Percentiles rank a stretch among this genome's conserved stretches.
phyloP scores from a whole-genome alignment of 2,888 invertebrate genomes.

The Drosophila borealis region DNA sequence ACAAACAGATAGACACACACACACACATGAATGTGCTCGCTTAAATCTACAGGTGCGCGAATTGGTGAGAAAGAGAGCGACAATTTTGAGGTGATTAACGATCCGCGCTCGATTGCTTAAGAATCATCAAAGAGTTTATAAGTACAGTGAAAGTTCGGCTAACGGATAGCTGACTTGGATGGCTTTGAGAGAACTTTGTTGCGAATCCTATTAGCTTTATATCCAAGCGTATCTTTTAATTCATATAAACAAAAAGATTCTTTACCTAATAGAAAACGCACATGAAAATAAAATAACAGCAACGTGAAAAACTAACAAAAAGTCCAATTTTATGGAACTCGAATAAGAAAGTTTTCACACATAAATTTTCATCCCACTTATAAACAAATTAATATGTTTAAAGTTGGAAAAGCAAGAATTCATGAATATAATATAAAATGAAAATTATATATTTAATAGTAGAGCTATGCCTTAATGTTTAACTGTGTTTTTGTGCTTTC shows the following conservation, averaged over 20 bases:
- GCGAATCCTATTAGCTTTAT: too few relatives aligned
- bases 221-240: too few relatives aligned
- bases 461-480: too few relatives aligned
- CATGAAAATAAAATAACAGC: too few relatives aligned
- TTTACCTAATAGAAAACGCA: background rate
- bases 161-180: background rate
- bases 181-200: background rate
- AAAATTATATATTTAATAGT: too few relatives aligned
- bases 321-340: too few relatives aligned
- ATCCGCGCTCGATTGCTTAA: slow-evolving; percentile 25
- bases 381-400: too few relatives aligned
- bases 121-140: slow-evolving; percentile 10
- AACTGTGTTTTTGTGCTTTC: background rate
- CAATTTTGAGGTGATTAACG: slow-evolving; percentile 13
- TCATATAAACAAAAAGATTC: background rate
- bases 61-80: slow-evolving; percentile 19
- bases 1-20: slow-evolving; percentile 21
- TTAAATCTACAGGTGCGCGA: slow-evolving; percentile 27
- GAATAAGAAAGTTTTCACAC: too few relatives aligned
- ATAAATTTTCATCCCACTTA: too few relatives aligned
- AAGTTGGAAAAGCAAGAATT: too few relatives aligned
- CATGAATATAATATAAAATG: too few relatives aligned
- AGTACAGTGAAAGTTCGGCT: slow-evolving; percentile 3
- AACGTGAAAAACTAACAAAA: too few relatives aligned
- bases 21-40: slow-evolving; percentile 2